Evolutionary conservation across 2,888 invertebrate genomes (phyloP).

Genomic region (Lottia gigantea): DNA sequence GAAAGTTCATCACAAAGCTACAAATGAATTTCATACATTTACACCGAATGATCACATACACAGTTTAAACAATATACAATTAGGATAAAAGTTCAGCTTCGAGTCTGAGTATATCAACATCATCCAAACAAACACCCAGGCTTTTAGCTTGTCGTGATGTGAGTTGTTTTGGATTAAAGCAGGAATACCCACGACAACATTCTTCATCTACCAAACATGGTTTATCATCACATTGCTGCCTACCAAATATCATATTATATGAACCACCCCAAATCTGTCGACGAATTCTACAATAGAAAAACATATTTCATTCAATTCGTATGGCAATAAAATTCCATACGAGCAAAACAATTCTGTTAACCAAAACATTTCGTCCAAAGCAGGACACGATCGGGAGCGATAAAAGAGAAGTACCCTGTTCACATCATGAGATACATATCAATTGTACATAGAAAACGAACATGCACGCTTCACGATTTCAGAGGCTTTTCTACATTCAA

Average conservation of each 20-base stretch:
- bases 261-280: conserved; percentile 7
- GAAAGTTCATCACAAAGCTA: no score
- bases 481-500: no score
- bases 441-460: no score
- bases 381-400: no score
- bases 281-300: neutral
- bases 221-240: neutral
- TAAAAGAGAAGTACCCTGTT: no score
- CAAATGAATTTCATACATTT: no score
- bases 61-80: neutral
- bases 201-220: conserved; percentile 1
- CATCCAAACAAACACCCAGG: neutral
- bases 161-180: neutral
- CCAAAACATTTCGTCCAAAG: no score
- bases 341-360: no score
- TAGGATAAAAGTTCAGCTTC: neutral
- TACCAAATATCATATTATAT: neutral
- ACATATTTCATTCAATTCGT: no score
- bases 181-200: neutral
- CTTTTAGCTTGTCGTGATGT: neutral
- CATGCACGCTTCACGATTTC: no score
- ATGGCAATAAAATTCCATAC: no score
- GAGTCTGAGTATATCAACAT: neutral
- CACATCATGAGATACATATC: no score
- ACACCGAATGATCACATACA: neutral